phyloP scores from a whole-genome alignment of 2,797 vertebrate species.

The Pseudotriccus pelzelni region DNA sequence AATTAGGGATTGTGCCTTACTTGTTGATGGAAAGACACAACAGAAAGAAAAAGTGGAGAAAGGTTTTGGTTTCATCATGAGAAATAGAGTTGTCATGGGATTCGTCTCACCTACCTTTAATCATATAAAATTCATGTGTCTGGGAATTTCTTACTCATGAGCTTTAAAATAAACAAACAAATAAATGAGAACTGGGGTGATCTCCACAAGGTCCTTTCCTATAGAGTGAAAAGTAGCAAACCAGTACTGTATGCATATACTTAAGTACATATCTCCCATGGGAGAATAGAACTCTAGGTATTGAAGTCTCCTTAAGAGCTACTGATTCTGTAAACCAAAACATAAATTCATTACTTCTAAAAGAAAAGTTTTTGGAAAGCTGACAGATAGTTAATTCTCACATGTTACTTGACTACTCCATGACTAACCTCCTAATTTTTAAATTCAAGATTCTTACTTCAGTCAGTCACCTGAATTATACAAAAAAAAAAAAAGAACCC shows the following conservation, averaged over 20 bases:
- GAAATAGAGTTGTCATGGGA: not conserved
- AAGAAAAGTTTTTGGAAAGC: accelerated
- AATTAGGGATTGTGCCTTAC: not conserved
- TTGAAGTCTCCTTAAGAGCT: not conserved
- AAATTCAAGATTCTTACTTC: not conserved
- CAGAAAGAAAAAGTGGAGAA: not conserved
- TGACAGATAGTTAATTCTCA: not conserved
- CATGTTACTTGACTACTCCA: not conserved
- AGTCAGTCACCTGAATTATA: not conserved
- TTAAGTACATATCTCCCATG: not conserved
- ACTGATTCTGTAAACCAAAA: not conserved
- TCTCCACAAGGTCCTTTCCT: not conserved
- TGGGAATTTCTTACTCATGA: not conserved
- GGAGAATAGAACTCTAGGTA: not conserved
- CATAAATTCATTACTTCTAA: not conserved
- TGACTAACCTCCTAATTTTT: not conserved
- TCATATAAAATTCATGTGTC: not conserved
- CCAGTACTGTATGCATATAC: accelerated
- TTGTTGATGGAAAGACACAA: not conserved
- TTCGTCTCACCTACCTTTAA: not conserved
- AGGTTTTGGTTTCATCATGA: not conserved
- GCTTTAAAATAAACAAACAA: not conserved
- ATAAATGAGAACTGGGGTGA: not conserved
- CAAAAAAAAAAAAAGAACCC: not conserved
- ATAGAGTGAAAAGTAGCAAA: not conserved